Evolutionary conservation across 2,888 invertebrate genomes (phyloP).

Genomic region (Stratiomys singularior): DNA sequence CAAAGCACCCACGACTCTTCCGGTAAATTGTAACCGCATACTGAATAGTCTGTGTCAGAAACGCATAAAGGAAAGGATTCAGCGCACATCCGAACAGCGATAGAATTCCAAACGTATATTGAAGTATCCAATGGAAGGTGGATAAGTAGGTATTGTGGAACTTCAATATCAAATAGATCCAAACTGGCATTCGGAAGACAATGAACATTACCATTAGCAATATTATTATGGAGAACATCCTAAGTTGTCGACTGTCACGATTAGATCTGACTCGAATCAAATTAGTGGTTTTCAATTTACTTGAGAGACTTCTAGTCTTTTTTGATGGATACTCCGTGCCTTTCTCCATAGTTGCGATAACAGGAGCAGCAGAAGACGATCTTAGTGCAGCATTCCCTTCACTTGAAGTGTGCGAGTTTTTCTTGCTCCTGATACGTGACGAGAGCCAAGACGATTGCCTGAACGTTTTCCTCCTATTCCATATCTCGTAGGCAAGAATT

Average conservation of each 20-base stretch:
- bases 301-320: background rate
- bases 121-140: conserved; percentile 65
- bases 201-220: conserved; percentile 69
- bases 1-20: conserved; percentile 51
- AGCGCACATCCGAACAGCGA: conserved; percentile 68
- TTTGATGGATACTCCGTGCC: background rate
- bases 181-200: conserved; percentile 68
- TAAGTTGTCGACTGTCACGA: conserved; percentile 64
- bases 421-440: background rate
- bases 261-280: background rate
- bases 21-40: conserved; percentile 53
- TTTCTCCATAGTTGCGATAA: too few species aligned
- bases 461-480: conserved; percentile 63
- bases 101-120: conserved; percentile 67
- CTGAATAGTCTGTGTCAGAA: conserved; percentile 68
- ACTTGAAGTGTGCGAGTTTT: background rate
- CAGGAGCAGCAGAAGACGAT: background rate
- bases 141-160: conserved; percentile 59
- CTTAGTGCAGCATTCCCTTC: background rate
- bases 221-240: conserved; percentile 70
- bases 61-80: conserved; percentile 72
- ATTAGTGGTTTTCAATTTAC: background rate
- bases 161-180: conserved; percentile 68
- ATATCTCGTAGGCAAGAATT: conserved; percentile 67
- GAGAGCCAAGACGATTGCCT: background rate